Conservation (phyloP, 2,888 invertebrate genomes). For the Glaucopsyche alexis region DNA sequence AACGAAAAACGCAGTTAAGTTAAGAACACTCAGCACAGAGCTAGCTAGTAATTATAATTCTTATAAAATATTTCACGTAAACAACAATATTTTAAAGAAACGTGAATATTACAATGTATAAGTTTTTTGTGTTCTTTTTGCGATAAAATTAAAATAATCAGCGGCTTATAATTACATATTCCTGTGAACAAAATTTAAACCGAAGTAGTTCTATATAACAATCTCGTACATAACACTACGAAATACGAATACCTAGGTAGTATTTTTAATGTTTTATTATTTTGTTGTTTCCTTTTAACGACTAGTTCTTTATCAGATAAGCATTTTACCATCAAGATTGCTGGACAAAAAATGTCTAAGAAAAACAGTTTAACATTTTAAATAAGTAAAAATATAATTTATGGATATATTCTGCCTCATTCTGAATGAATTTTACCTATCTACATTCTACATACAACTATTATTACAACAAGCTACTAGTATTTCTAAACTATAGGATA, state of each 20-base stretch:
- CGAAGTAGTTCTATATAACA: not conserved
- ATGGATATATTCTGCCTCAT: no score
- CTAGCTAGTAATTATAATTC: no score
- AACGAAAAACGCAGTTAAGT: no score
- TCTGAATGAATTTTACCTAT: no score
- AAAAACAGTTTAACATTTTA: not conserved
- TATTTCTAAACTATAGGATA: no score
- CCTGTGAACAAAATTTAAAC: not conserved
- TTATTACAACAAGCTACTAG: no score
- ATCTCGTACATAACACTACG: not conserved
- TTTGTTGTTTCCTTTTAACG: conserved; percentile 6
- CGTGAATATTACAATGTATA: no score
- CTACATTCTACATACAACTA: no score
- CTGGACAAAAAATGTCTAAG: not conserved
- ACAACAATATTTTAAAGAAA: no score
- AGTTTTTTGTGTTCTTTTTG: no score
- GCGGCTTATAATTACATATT: not conserved
- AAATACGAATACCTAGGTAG: not conserved
- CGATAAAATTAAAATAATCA: not conserved
- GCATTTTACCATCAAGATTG: not conserved
- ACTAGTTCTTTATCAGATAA: conserved; percentile 11
- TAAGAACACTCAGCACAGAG: no score
- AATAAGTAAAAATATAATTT: not conserved
- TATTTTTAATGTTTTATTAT: not conserved
- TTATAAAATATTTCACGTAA: no score